Percentiles rank a stretch among this genome's conserved stretches.
Evolutionary conservation across 2,113 vertebrate species (phyloP).

Genomic region (Ifrita kowaldi): DNA sequence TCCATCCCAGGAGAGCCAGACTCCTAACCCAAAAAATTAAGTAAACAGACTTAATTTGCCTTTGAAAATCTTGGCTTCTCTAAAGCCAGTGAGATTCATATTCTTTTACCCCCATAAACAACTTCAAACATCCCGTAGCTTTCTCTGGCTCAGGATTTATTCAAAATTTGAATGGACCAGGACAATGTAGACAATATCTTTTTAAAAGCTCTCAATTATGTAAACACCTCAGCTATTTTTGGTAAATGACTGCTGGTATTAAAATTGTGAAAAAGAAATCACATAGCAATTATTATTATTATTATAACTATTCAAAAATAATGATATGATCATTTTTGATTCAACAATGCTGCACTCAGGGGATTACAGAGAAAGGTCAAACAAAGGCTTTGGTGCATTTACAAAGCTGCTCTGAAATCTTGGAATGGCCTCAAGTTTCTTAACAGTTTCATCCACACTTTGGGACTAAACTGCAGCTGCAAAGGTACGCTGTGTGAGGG

Average conservation of each 20-base stretch:
- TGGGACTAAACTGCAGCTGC: background rate
- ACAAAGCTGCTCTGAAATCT: background rate
- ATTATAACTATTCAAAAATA: background rate
- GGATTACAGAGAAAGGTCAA: slow-evolving; percentile 13
- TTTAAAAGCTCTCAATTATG: background rate
- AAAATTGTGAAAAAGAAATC: background rate
- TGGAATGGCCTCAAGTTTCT: background rate
- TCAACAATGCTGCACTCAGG: background rate
- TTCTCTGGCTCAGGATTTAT: background rate
- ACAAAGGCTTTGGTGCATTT: slow-evolving; percentile 14
- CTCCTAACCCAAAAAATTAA: background rate
- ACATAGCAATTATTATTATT: background rate
- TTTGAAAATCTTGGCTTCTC: background rate
- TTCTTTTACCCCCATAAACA: background rate
- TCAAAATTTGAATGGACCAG: background rate
- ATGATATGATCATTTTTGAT: background rate
- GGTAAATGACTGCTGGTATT: background rate
- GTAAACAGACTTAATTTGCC: background rate
- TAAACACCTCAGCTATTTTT: slow-evolving; percentile 4
- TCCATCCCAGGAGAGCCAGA: background rate
- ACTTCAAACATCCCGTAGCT: background rate
- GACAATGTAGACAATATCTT: background rate
- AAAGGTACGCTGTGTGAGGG: background rate
- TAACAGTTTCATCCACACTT: background rate
- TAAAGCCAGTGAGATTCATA: background rate